Conservation (phyloP, 2,888 invertebrate genomes). For the Scelioninae gen. 1 region DNA sequence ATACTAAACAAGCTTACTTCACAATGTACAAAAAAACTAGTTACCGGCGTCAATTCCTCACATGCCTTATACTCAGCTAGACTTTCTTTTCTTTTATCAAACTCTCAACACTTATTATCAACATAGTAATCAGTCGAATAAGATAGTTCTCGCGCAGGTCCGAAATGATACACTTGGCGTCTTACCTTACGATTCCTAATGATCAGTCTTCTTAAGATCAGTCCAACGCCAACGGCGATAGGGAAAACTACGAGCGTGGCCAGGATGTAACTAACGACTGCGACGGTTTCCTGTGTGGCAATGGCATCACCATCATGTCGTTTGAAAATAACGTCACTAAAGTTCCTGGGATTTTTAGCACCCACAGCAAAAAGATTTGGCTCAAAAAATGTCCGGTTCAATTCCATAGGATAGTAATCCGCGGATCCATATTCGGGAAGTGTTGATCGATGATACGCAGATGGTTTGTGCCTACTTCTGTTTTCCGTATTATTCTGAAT, state of each 20-base stretch:
- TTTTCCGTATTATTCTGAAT: too few species aligned
- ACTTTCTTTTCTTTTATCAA: constrained; percentile 43
- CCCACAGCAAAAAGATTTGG: constrained; percentile 76
- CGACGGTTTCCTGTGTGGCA: constrained; percentile 82
- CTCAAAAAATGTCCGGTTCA: constrained; percentile 76
- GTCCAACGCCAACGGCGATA: constrained; percentile 83
- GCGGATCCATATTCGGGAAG: constrained; percentile 75
- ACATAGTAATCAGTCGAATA: constrained; percentile 37
- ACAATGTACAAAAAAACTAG: not conserved
- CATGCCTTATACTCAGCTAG: not conserved
- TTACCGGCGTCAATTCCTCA: constrained; percentile 1
- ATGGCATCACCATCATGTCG: constrained; percentile 81
- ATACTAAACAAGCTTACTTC: not conserved
- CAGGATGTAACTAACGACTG: constrained; percentile 83
- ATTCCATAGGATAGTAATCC: constrained; percentile 76
- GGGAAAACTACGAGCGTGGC: constrained; percentile 84
- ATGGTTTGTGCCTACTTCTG: too few species aligned
- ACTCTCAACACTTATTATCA: constrained; percentile 24
- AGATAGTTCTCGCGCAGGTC: constrained; percentile 2
- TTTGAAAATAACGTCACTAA: constrained; percentile 82
- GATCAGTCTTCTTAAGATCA: constrained; percentile 84
- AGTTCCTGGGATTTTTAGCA: constrained; percentile 78
- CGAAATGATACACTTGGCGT: constrained; percentile 38
- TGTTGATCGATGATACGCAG: constrained; percentile 75
- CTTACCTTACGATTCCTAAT: constrained; percentile 84